Conservation (phyloP, 2,888 invertebrate species). For the Mythimna impura region DNA sequence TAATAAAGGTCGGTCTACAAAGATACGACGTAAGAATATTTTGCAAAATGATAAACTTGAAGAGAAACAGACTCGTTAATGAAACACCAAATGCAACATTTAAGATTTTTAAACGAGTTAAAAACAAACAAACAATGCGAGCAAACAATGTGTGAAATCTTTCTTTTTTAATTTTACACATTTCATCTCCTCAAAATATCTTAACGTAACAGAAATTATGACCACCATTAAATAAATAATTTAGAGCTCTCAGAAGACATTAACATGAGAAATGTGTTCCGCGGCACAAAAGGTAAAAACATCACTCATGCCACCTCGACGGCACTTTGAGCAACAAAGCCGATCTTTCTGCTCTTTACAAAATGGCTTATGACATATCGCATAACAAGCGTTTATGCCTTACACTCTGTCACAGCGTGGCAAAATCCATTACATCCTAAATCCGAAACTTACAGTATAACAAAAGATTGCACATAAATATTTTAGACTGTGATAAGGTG, state of each 20-base stretch:
- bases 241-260: conserved; percentile 72
- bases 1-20: no score
- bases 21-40: not conserved
- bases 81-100: conserved; percentile 6
- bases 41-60: not conserved
- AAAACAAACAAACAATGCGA: conserved; percentile 4
- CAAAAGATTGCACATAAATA: conserved; percentile 14
- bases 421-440: conserved; percentile 1
- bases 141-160: conserved; percentile 23
- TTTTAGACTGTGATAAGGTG: conserved; percentile 61
- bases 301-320: conserved; percentile 76
- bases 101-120: not conserved
- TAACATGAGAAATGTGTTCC: conserved; percentile 70
- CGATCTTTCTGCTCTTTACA: conserved; percentile 71
- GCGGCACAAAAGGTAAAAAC: conserved; percentile 70
- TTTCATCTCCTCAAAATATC: conserved; percentile 60
- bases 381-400: conserved; percentile 64
- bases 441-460: conserved; percentile 37
- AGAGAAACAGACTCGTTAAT: not conserved
- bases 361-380: conserved; percentile 70
- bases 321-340: conserved; percentile 75
- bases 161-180: conserved; percentile 39
- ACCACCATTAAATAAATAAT: conserved; percentile 72
- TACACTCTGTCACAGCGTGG: conserved; percentile 60
- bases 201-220: conserved; percentile 64